Base-by-base conservation (phyloP, 1,140 invertebrate species). In the Neomicropteryx cornuta region DNA sequence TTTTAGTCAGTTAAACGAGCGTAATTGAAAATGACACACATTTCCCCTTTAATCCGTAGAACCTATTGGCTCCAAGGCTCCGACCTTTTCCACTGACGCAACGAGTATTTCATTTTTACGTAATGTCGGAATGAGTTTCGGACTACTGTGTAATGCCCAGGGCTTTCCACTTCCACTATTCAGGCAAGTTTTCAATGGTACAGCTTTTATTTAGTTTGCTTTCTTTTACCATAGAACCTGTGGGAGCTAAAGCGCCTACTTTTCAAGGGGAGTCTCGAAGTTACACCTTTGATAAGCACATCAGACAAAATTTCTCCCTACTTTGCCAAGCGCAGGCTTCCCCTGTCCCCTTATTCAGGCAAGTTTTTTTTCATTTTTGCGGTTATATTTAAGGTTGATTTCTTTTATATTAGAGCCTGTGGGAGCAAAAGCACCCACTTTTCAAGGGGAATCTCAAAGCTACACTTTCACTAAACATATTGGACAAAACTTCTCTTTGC, bases 61-160 rank as follows among this genome's bases (percentile, higher is more conserved):
- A 65, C 80, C 82, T 39, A 72, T 81, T 46, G 77, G 75, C 42
- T 75, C 68, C 45, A 79, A 78, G 63, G 68, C 75, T 38, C 79
- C 79, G 3, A 68, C 70, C 24, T 78, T 81, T 53, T 72, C 76
- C n/a, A 72, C 71, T 44, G 75, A 81, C 37, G 70, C 75, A 39
- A 79, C 77, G 63, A 73, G 73, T 56, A 73, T 68, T 41, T 71
- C 72, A 46, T 70, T 77, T 50, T 55, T 70, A 43, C 51, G 73
- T 42, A 24, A 61, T 36, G 48, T 62, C 36, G 46, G 50, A 16
- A 59, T 63, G 53, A 58, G 52, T 47, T 63, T 66, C 47, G 60
- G 51, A 44, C 53, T 66, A 37, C 33, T 35, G 5, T 23, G 18
- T 35, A 13, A 69, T 29, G 75, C 74, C 20, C 74, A 77, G 63